These are phyloP conservation scores for Aphrocallistes beatrix DNA, from an alignment of 37 sponge, comb jelly and placozoan genomes.

Conservation along the genomic window DNA sequence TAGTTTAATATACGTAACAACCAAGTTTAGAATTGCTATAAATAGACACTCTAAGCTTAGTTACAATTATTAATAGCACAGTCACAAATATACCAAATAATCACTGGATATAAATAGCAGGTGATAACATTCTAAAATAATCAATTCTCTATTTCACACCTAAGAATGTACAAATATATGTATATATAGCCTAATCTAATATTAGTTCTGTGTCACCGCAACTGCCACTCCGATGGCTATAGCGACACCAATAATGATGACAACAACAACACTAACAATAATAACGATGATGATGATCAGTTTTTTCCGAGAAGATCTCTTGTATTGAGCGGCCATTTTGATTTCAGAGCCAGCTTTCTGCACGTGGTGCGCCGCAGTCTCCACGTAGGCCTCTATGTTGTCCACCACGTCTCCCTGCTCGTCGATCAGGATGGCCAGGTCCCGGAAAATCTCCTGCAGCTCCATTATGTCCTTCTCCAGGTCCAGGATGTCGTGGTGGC, in stretches of 20 bases:
- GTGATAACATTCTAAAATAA: too few relatives aligned
- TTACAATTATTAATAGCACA: too few relatives aligned
- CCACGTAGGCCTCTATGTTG: background rate
- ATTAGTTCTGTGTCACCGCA: background rate
- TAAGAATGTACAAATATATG: background rate
- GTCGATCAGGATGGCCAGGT: background rate
- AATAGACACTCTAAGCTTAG: too few relatives aligned
- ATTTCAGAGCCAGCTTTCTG: background rate
- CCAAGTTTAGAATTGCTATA: too few relatives aligned
- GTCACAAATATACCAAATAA: too few relatives aligned
- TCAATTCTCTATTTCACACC: background rate
- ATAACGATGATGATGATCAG: background rate
- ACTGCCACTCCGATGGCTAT: background rate
- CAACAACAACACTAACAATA: background rate
- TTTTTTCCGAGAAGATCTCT: background rate
- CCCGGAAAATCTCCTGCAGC: slow-evolving; percentile 6
- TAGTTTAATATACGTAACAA: too few relatives aligned
- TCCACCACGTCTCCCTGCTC: background rate
- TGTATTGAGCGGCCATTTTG: background rate
- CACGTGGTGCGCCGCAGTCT: background rate
- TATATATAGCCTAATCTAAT: background rate
- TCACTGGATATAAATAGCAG: too few relatives aligned
- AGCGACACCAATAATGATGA: background rate
- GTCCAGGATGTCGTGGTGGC: slow-evolving; percentile 51
- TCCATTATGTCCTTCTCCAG: slow-evolving; percentile 54